Evolutionary conservation across 2,797 vertebrate species (phyloP), one percentile per base, ranked within the genome.

Genomic region (Pantherophis alleghaniensis): DNA sequence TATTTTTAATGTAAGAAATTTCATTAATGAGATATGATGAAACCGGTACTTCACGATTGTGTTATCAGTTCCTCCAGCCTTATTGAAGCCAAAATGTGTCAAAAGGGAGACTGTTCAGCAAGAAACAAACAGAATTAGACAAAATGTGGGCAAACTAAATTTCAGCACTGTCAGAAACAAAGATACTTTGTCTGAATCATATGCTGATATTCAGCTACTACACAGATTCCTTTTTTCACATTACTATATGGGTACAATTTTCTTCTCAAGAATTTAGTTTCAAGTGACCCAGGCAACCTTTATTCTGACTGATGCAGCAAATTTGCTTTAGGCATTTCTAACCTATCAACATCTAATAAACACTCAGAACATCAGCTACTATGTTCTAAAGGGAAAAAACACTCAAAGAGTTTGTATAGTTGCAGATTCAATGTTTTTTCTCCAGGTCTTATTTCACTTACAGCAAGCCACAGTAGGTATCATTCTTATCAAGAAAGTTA

Each of bases 61-160:
- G 88, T 2, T 93, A 89, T 92, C 95, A 96, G 90, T 26, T 95
- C 26, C 86, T 96, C 90, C 87, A 93, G 90, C 57, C 93, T 47
- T 92, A 87, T 66, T 94, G 93, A 95, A 89, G 28, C 92, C 94
- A 94, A 89, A 91, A 95, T 88, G 87, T 93, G 74, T 96, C 96
- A 90, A 92, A 95, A 66, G 59, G 28, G 87, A 94, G 94, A 96
- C 53, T 93, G 90, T 56, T 94, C 95, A 96, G 92, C 88, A 93
- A 96, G 93, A 96, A 89, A 96, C 37, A 66, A 93, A 93, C 91
- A 92, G 69, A 93, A 91, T 94, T 94, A 94, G 74, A 90, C 92
- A 95, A 94, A 97, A 86, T 22, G 95, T 61, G 91, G 94, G 89
- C 94, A 97, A 96, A 97, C 95, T 94, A 97, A 95, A 92, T 28